These are phyloP conservation scores for Recurvirostra avosetta DNA, from an alignment of 2,113 vertebrate genomes.

Conservation along the genomic window DNA sequence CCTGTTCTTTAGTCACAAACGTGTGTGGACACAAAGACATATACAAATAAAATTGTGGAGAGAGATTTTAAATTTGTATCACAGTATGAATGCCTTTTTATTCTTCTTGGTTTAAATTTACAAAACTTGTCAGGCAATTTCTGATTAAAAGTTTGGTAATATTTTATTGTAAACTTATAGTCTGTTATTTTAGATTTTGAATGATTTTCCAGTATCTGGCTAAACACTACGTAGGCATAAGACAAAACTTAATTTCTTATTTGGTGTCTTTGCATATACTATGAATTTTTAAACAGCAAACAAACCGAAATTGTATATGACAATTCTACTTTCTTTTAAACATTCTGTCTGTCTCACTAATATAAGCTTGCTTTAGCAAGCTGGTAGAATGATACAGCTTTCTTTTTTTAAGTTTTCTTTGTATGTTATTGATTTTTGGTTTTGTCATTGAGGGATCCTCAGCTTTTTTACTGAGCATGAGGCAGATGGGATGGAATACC, in stretches of 20 bases:
- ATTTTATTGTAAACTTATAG: not conserved
- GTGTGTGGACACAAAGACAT: not conserved
- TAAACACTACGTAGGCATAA: accelerated
- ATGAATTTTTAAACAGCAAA: not conserved
- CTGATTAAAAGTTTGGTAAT: not conserved
- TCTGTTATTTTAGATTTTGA: not conserved
- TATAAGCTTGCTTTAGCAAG: not conserved
- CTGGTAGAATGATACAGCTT: not conserved
- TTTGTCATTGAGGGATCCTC: no score
- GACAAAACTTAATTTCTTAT: not conserved
- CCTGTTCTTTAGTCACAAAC: not conserved
- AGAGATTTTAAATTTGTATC: not conserved
- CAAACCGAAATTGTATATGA: not conserved
- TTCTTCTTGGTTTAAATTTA: not conserved
- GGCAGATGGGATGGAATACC: no score
- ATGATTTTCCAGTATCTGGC: not conserved
- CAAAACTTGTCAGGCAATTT: not conserved
- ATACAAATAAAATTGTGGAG: not conserved
- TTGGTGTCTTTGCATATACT: not conserved
- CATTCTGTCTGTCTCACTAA: not conserved
- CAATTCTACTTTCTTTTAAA: not conserved
- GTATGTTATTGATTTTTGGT: not conserved
- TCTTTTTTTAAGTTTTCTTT: not conserved
- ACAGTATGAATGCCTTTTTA: not conserved
- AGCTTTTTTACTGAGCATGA: no score